These are phyloP conservation scores for Pandion haliaetus DNA, from an alignment of 2,113 vertebrate species.

Conservation along the genomic window DNA sequence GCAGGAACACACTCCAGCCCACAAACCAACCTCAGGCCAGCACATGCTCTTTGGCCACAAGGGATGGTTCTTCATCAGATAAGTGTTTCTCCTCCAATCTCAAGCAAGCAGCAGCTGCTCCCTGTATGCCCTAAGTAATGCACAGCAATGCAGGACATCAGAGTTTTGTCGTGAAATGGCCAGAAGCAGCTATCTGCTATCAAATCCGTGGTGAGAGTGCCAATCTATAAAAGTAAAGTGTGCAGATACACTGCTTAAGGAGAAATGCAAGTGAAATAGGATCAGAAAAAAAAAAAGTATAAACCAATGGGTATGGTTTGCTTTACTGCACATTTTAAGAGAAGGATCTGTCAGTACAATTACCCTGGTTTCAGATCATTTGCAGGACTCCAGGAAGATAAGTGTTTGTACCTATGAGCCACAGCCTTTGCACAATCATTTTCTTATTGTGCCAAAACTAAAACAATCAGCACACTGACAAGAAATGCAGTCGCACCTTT, in stretches of 20 bases:
- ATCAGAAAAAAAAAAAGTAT: background rate
- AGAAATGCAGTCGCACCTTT: background rate
- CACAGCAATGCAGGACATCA: background rate
- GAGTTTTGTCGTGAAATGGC: background rate
- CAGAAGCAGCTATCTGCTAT: background rate
- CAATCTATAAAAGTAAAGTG: background rate
- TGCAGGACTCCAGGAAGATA: background rate
- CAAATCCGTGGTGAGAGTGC: rapidly evolving
- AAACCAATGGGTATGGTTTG: background rate
- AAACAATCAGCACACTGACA: background rate
- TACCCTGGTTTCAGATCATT: background rate
- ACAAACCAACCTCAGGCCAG: background rate
- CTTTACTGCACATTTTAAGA: background rate
- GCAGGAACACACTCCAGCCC: background rate
- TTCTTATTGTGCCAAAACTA: background rate
- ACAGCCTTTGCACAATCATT: background rate
- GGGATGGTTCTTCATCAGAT: background rate
- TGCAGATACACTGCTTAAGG: background rate
- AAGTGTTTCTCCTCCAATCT: background rate
- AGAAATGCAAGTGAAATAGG: background rate
- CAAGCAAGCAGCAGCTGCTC: background rate
- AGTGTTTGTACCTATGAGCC: background rate
- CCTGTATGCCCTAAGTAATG: background rate
- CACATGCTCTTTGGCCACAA: background rate
- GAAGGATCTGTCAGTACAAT: background rate